Evolutionary conservation across 2,888 invertebrate genomes (phyloP), one percentile per base, ranked within the genome.

Genomic region (Panzeria rudis): DNA sequence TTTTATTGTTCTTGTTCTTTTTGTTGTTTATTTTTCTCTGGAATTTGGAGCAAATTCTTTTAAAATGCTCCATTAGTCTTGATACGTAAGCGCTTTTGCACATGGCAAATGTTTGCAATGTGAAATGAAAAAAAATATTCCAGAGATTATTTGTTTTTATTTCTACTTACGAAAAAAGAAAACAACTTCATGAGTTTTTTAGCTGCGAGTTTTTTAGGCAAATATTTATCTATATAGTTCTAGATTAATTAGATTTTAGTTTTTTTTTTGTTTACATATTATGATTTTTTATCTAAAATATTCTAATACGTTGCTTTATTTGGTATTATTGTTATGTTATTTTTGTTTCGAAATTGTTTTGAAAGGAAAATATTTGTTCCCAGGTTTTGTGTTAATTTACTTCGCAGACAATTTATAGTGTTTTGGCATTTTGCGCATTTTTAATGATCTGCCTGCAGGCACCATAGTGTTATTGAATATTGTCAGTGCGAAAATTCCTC

Each of bases 31-130:
- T 38, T 62, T 3, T 61, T 44, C 5, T 69, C 6, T 54, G 75
- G 61, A 68, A 81, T 81, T 81, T 54, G 52, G 68, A 54, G 68
- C 73, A 75, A 81, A 81, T 52, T 59, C 15, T 13, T 23, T 59
- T 52, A 13, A 56, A 72, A 35, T 54, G 54, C 23, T 17, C 17
- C 32, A 41, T 41, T 38, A 25, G 35, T 17, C 6, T 4, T 17
- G 52, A 9, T 52, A 25, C 44, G 17, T 25, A n/a, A 69, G n/a
- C 54, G 47, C 3, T 41, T 72, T 56, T n/a, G 13, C 72, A 56
- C 17, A 77, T 80, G 62, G 50, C 56, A 56, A 77, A 44, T 80
- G 38, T 73, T 80, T 38, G 73, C 73, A 66, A 59, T 62, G 25
- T 41, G 6, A 4, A 64, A 54, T 38, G 17, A 38, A 41, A 25